Evolutionary conservation across 2,113 vertebrate genomes (phyloP), one percentile per base, ranked within the genome.

Genomic region (Taurulus bubalis): DNA sequence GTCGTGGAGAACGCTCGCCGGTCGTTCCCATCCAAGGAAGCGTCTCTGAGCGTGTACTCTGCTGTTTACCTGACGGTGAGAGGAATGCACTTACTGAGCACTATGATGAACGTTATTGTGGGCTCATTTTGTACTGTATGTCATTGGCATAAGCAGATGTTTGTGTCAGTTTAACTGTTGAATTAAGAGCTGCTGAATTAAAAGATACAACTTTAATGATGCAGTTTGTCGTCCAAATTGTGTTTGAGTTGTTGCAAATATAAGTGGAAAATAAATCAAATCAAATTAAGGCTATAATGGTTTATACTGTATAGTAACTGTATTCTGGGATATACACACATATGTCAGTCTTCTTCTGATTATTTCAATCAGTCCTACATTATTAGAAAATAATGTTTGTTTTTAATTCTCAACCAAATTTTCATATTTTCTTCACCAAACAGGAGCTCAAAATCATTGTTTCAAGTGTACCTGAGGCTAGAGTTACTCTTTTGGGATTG

Each of bases 21-120:
- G 73, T 99, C 98, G 32, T 99, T 99, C 87, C 98, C 98, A 11
- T 99, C 98, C 85, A 99, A 99, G 94, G 98, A 99, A 1, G 98
- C 98, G 8, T 97, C 98, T 30, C 93, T 99, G 86, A 99, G 98
- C 82, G 96, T 99, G 83, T 99, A 99, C 89, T 97, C 98, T 1
- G 98, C 98, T 32, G 96, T 99, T 89, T 99, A 99, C 1, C 96
- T 98, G 87, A 99, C 98, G 77, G 98, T 99, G 91, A 97, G 90
- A 24, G 22, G 26, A 64, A 53, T 0, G 2, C 8, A 3, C 47
- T 6, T 28, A 4, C 22, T 1, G 12, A 16, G 18, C 3, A 24
- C 15, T 16, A 5, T 34, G 9, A 28, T 53, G 4, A 14, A 34
- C 26, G 74, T 42, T 26, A 26, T 8, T 53, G 32, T 30, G 8